A percentile compares a stretch with the other conserved stretches of the same genome.
Conservation (phyloP, 2,113 vertebrate genomes). For the Pteruthius melanotis region DNA sequence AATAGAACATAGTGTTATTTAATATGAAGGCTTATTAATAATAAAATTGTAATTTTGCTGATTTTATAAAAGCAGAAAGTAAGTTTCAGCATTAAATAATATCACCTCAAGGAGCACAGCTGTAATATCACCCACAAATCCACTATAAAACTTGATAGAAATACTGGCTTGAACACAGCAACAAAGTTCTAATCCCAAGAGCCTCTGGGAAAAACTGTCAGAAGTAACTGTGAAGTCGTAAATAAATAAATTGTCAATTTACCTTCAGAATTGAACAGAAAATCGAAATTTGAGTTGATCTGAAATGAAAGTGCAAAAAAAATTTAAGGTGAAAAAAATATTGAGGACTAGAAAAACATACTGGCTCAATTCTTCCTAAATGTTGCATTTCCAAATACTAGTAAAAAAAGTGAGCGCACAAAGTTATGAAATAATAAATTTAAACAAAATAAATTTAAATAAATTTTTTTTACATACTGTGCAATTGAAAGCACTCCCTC, state of each 20-base stretch:
- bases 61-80: not conserved
- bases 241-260: not conserved
- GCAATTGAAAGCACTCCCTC: not conserved
- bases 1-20: not conserved
- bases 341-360: not conserved
- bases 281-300: not conserved
- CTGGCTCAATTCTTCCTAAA: not conserved
- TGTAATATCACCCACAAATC: not conserved
- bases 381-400: not conserved
- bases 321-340: not conserved
- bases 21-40: not conserved
- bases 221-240: not conserved
- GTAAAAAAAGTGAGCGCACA: not conserved
- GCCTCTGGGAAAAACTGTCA: not conserved
- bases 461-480: not conserved
- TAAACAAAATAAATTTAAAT: too few species aligned
- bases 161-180: not conserved
- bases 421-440: not conserved
- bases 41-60: not conserved
- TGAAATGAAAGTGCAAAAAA: not conserved
- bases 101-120: not conserved
- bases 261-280: not conserved
- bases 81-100: not conserved
- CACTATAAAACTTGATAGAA: not conserved
- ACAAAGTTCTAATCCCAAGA: not conserved